Percentiles rank a stretch among this genome's conserved stretches.
Evolutionary conservation across 1,140 invertebrate genomes (phyloP).

Genomic region (Diuraphis noxia): DNA sequence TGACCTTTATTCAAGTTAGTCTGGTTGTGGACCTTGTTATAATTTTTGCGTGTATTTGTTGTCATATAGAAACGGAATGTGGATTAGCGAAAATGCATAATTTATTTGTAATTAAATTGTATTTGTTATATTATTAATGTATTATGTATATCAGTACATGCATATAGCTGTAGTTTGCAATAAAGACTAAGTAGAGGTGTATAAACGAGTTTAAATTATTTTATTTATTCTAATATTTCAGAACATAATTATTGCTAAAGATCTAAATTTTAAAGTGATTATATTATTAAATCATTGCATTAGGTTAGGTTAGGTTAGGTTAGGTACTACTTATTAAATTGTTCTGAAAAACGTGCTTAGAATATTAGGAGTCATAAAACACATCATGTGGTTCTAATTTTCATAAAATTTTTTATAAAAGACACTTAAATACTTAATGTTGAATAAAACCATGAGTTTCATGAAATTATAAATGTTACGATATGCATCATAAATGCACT

Average conservation of each 20-base stretch:
- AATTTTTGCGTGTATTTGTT: too few species aligned
- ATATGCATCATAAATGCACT: background rate
- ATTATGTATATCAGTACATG: too few species aligned
- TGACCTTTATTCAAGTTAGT: background rate
- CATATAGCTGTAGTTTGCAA: too few species aligned
- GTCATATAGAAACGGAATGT: too few species aligned
- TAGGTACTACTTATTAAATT: too few species aligned
- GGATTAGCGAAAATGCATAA: background rate
- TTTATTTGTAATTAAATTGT: background rate
- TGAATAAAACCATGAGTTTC: background rate
- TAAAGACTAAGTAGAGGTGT: too few species aligned
- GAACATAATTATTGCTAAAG: too few species aligned
- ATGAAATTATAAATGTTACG: too few species aligned
- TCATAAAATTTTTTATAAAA: background rate
- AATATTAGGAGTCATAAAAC: background rate
- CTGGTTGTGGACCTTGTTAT: background rate
- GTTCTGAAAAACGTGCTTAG: too few species aligned
- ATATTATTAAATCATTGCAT: background rate
- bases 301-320: too few species aligned
- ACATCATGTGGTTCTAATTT: background rate
- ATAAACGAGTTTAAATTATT: background rate
- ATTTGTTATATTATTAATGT: background rate
- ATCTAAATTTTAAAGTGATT: background rate
- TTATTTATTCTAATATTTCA: background rate
- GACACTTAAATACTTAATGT: background rate